Evolutionary conservation across 2,113 vertebrate species (phyloP).

Genomic region (Aepyceros melampus): DNA sequence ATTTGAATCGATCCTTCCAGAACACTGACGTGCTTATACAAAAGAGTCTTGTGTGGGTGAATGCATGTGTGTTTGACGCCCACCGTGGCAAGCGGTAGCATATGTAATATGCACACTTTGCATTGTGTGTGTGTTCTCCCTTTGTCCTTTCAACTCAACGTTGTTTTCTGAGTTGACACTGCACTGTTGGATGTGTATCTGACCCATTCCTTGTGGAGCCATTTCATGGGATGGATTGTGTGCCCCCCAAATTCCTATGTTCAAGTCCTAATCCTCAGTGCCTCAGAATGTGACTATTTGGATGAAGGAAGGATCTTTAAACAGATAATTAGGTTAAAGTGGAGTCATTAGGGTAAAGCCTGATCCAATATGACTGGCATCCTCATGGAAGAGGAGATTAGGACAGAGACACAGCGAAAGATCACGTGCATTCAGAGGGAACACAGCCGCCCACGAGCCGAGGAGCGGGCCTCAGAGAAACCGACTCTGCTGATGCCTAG

Average conservation of each 20-base stretch:
- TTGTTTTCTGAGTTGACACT: background rate
- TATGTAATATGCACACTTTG: accelerated
- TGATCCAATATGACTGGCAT: background rate
- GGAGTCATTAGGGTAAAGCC: background rate
- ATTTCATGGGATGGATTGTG: background rate
- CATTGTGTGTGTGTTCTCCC: background rate
- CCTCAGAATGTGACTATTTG: background rate
- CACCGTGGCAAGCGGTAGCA: accelerated
- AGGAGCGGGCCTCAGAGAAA: background rate
- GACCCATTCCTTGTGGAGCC: background rate
- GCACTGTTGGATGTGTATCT: accelerated
- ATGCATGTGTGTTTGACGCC: background rate
- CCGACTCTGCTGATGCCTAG: background rate
- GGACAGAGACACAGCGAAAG: background rate
- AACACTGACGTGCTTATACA: background rate
- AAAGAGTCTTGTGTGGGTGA: background rate
- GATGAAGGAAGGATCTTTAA: background rate
- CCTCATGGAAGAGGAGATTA: background rate
- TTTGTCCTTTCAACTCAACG: background rate
- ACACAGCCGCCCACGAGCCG: too few relatives aligned
- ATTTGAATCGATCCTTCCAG: background rate
- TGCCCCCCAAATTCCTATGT: background rate
- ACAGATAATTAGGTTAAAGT: background rate
- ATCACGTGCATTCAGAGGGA: background rate
- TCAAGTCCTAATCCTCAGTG: background rate